Base-by-base conservation (phyloP, 2,113 vertebrate genomes). In the Crotalus viridis region DNA sequence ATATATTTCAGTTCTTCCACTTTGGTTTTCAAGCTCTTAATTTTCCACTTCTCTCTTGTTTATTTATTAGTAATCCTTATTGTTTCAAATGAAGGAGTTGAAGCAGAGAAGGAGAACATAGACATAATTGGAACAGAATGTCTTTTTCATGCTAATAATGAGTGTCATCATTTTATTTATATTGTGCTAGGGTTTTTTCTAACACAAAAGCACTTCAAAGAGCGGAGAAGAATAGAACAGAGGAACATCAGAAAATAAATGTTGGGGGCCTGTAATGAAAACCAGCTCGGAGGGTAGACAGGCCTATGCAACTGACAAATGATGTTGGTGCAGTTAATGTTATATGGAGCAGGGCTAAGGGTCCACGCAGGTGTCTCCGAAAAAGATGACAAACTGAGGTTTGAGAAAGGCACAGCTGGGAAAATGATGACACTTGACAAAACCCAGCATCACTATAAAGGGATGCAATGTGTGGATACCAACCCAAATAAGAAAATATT, bases 171-270 rank as follows among this genome's bases (percentile, higher is more conserved):
- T 94, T 94, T 95, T 91, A 96, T 95, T 96, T 96, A 95, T 95
- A 92, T 94, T 94, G 17, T 96, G 94, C 93, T 81, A 81, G 91
- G 94, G 94, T 89, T 91, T 85, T 43, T 52, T 22, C 81, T 28
- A 93, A 95, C 93, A 89, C 88, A 95, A 96, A 33, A 95, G 39
- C 61, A 94, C 95, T 96, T 97, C 95, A 94, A 96, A 97, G 95
- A 74, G 10, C 51, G 90, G 54, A 95, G 93, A 96, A 96, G 93
- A 96, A 95, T 94, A 93, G 93, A 93, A 28, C 33, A 96, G 92
- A 94, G 94, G 89, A 96, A 92, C 92, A 93, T 43, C 81, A 93
- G 74, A 95, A 96, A 96, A 95, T 89, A 95, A 93, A 81, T 92
- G 92, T 69, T 91, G 88, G 57, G 59, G 93, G 90, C 90, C 88